Evolutionary conservation across 2,113 vertebrate genomes (phyloP), one percentile per base, ranked within the genome.

Genomic region (Nothobranchius kuhntae): DNA sequence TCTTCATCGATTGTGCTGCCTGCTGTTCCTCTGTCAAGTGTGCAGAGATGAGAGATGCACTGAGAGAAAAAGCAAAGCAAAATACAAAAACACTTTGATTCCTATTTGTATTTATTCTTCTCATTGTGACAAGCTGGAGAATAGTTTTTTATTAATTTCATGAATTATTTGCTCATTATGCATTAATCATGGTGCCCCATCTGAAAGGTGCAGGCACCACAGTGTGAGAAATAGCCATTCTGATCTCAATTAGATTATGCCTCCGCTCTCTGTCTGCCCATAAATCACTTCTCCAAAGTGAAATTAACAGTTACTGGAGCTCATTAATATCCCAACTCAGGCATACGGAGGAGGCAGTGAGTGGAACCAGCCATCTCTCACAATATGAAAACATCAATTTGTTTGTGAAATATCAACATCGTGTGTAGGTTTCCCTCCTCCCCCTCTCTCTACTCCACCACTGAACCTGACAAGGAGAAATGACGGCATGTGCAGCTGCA

Each of bases 291-390:
- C 93, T 3, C 91, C 94, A 97, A 96, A 98, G 94, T 96, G 95
- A 98, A 98, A 98, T 98, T 96, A 98, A 98, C 97, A 98, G 95
- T 95, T 96, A 98, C 94, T 98, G 95, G 93, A 97, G 96, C 96
- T 94, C 97, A 97, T 97, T 97, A 96, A 98, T 96, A 98, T 96
- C 95, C 95, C 62, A 94, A 92, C 94, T 94, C 94, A 93, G 94
- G 94, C 95, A 92, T 94, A 95, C 94, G 95, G 94, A 55, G 46
- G 62, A 57, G 69, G 69, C 69, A 72, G 38, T 51, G 53, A 72
- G 38, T 72, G 69, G 69, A 72, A 72, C 58, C 61, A 64, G 69
- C 69, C 46, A 71, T 71, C 69, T 71, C 53, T 64, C 60, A 72
- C 69, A 65, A 62, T 71, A 60, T 71, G 52, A 71, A 72, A 72